Conservation (phyloP, 2,888 invertebrate genomes). For the Ophion obscuratus region DNA sequence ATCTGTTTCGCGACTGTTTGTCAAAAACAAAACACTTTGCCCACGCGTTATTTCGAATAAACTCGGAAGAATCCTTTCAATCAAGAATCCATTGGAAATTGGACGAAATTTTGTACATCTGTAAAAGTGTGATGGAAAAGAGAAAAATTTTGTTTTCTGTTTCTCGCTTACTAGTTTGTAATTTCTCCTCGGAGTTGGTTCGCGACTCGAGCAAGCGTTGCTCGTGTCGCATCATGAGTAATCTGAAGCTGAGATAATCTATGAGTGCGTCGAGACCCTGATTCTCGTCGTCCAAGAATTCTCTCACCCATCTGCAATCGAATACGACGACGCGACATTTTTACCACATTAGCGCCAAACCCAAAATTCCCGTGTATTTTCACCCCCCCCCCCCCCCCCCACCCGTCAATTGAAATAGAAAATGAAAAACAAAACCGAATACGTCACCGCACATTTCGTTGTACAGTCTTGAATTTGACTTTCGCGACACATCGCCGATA, state of each 20-base stretch:
- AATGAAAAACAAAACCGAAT: no score
- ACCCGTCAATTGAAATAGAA: no score
- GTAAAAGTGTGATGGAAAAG: background rate
- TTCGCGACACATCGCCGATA: no score
- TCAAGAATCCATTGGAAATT: background rate
- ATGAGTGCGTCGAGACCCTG: slow-evolving; percentile 98
- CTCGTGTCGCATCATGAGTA: slow-evolving; percentile 97
- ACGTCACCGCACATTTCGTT: no score
- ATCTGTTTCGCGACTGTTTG: no score
- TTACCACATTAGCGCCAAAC: no score
- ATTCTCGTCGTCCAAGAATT: slow-evolving; percentile 98
- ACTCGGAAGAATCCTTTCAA: slow-evolving; percentile 5
- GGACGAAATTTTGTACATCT: background rate
- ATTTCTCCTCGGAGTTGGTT: slow-evolving; percentile 91
- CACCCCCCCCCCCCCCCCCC: no score
- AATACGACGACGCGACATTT: background rate
- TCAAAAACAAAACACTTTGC: no score
- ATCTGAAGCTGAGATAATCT: slow-evolving; percentile 97
- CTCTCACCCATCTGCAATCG: slow-evolving; percentile 96
- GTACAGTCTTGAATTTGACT: no score
- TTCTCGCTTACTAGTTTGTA: slow-evolving; percentile 84
- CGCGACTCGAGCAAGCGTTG: slow-evolving; percentile 92
- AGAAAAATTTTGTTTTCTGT: background rate
- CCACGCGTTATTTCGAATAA: background rate
- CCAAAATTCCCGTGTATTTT: background rate